Base-by-base conservation (phyloP, 2,888 invertebrate species). In the Drosophila colorata region DNA sequence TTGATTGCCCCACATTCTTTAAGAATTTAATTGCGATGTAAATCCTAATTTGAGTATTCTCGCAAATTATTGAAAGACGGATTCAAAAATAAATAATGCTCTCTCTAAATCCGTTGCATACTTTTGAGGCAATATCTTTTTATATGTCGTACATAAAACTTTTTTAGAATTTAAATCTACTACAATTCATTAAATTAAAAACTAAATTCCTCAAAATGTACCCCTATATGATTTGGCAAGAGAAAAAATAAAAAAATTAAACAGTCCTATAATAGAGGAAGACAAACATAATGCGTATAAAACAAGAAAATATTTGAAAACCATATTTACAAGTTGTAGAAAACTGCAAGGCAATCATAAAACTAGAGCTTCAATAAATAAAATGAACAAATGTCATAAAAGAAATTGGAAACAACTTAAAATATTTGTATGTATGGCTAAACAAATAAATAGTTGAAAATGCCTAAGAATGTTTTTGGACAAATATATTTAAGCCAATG, bases 271-370 rank as follows among this genome's bases (percentile, higher is more conserved):
- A 82, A 60, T 60, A 65, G 28, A 55, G 41, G 28, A 51, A 43
- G 31, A 40, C 23, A 71, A 56, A 49, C 53, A 25, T 28, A 72
- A 57, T 49, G 52, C 43, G 38, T 58, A 58, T 61, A 74, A 68
- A 60, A 55, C 59, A 57, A 53, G 33, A 33, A 74, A 69, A 55
- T 69, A 83, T 61, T 73, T 69, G 66, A 78, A 87, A 37, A 81
- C 72, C 71, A 78, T 81, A 89, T 88, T 87, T 74, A 85, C 87
- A 86, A 87, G 85, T 84, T 84, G 85, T 90, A 89, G 90, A 91
- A 75, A 90, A 90, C 90, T 92, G 91, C 91, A 92, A 90, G 91
- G 91, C 91, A 91, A 91, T 91, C 91, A 91, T 92, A 90, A 81
- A 90, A 90, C 90, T 91, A 91, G 91, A 91, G 91, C 92, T 91